A percentile compares a stretch with the other conserved stretches of the same genome.
Evolutionary conservation across 2,888 invertebrate genomes (phyloP).

Genomic region (Limenitis camilla): DNA sequence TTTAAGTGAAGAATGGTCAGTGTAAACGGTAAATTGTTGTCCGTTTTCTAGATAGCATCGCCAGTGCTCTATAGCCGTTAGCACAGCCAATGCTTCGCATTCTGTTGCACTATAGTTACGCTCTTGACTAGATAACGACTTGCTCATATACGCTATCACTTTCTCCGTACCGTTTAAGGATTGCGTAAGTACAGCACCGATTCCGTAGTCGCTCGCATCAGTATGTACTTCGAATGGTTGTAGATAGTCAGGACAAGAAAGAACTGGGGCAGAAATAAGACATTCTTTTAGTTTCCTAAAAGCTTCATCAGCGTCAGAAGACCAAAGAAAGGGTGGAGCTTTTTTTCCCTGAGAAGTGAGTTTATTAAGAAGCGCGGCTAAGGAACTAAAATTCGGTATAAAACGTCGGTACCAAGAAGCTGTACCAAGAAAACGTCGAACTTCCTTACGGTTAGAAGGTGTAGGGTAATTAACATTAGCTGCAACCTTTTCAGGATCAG

Average conservation of each 20-base stretch:
- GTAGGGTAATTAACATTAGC: neutral
- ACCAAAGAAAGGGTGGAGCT: conserved; percentile 23
- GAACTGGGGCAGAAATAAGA: conserved; percentile 17
- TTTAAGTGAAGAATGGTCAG: neutral
- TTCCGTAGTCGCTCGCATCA: conserved; percentile 20
- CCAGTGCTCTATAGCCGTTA: no score
- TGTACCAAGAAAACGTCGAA: neutral
- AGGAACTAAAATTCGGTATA: no score
- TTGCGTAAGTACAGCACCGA: no score
- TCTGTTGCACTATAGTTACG: no score
- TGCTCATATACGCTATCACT: no score
- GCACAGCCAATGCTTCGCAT: no score
- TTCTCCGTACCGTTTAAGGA: no score
- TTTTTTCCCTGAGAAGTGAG: conserved; percentile 24
- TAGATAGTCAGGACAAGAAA: conserved; percentile 17
- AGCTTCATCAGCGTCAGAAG: neutral
- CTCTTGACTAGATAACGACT: no score
- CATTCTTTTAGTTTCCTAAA: neutral
- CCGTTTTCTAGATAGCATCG: neutral
- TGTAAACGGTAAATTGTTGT: neutral
- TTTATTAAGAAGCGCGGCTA: conserved; percentile 26
- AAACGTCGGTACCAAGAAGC: no score
- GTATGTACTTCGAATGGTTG: conserved; percentile 25
- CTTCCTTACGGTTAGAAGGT: neutral
- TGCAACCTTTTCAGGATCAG: conserved; percentile 28